These are phyloP conservation scores for Penaeus vannamei DNA, from an alignment of 1,140 invertebrate species.

Conservation along the genomic window DNA sequence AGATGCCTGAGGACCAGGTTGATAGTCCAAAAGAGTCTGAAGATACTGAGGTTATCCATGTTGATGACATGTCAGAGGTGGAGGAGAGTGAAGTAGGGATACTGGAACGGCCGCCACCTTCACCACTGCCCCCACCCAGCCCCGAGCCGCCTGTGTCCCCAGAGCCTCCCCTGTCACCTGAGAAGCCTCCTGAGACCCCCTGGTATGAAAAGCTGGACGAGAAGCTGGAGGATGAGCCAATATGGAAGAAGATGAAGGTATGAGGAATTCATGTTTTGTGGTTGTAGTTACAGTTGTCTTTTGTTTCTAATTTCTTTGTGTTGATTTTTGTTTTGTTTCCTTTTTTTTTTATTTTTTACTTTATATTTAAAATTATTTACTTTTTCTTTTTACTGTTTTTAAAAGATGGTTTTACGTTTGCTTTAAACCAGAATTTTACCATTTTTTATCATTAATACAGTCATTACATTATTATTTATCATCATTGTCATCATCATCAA, in stretches of 20 bases:
- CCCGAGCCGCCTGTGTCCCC: conserved; percentile 65
- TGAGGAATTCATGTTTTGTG: no score
- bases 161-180: conserved; percentile 61
- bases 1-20: conserved; percentile 69
- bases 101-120: conserved; percentile 50
- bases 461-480: no score
- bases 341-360: no score
- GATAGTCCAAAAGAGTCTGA: conserved; percentile 63
- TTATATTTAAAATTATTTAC: no score
- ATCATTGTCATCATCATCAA: no score
- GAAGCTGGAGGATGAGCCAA: conserved; percentile 66
- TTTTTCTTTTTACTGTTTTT: no score
- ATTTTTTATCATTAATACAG: no score
- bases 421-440: no score
- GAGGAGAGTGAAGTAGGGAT: conserved; percentile 43
- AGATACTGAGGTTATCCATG: conserved; percentile 52
- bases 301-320: no score
- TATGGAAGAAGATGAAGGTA: neutral
- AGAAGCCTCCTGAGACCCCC: conserved; percentile 66
- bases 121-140: conserved; percentile 51
- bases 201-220: conserved; percentile 68
- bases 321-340: no score
- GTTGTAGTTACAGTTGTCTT: no score
- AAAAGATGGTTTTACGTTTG: no score
- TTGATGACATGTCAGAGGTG: conserved; percentile 46